Evolutionary conservation across 2,888 invertebrate species (phyloP), one percentile per base, ranked within the genome.

Genomic region (Lydus trimaculatus): DNA sequence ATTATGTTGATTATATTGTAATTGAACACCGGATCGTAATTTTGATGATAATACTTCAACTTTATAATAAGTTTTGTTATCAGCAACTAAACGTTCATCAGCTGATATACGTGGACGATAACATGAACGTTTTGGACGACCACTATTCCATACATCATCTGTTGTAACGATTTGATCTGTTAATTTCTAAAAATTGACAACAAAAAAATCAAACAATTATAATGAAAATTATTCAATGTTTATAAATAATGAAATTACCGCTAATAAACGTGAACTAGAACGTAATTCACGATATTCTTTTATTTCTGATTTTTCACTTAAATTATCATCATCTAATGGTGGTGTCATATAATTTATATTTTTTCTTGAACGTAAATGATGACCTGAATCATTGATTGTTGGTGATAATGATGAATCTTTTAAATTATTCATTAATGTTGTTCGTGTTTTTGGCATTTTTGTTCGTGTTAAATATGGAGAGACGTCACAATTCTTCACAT

Each of bases 41-140:
- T 92, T 92, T 8, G 90, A 90, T 69, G 91, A 90, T 75, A 91
- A 87, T 31, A 92, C 90, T 79, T 92, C 92, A 15, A 92, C 91
- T 80, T 91, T 92, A 79, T 92, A 93, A 81, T 91, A 92, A 67
- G 90, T 79, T 75, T 81, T 83, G 75, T 82, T 83, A 73, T 88
- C 88, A 69, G 86, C 85, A n/a, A 87, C 85, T 13, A 88, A 79
- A 70, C 87, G 85, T 73, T 89, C 89, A 75, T 89, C 89, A 0
- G 87, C 86, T 0, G 88, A 88, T 33, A 76, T 72, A 67, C 83
- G 82, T 58, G 76, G 78, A 66, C 78, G 79, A 62, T 82, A 81
- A 28, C 81, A 81, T 15, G 80, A 71, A 63, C 85, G 76, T 72
- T 84, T 84, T 15, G 84, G 83, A 58, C 84, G 72, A 23, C 84